These are phyloP conservation scores for Melinopterus prodromus DNA, from an alignment of 2,888 invertebrate species.

Conservation along the genomic window DNA sequence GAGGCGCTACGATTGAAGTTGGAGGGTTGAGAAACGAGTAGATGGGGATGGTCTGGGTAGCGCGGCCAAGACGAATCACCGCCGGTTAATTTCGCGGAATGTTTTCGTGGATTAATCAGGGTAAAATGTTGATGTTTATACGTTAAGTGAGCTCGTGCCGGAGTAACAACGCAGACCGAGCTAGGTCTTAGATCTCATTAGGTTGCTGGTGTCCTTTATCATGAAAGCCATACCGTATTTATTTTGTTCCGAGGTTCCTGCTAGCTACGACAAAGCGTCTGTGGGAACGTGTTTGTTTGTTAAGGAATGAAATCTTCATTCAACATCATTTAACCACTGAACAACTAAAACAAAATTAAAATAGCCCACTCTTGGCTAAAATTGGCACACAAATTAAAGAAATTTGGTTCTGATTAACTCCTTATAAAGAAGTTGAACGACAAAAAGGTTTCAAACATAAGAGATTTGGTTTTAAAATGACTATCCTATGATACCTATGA, in stretches of 20 bases:
- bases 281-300: not conserved
- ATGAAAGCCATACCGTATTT: not conserved
- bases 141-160: not conserved
- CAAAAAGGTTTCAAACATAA: too few species aligned
- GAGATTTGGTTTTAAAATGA: too few species aligned
- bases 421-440: too few species aligned
- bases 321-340: not conserved
- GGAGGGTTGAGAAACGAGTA: not conserved
- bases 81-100: slow-evolving; percentile 4
- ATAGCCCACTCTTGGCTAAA: too few species aligned
- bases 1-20: not conserved
- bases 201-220: not conserved
- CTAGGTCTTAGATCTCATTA: not conserved
- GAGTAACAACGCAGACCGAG: not conserved
- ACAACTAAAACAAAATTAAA: too few species aligned
- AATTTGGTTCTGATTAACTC: too few species aligned
- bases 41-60: not conserved
- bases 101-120: not conserved
- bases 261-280: not conserved
- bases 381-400: too few species aligned
- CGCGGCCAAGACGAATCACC: not conserved
- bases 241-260: not conserved
- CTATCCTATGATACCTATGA: too few species aligned
- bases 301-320: not conserved
- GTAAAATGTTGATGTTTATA: slow-evolving; percentile 4